phyloP scores from a whole-genome alignment of 2,888 invertebrate genomes.

The Sinodicranocentrus sp. region DNA sequence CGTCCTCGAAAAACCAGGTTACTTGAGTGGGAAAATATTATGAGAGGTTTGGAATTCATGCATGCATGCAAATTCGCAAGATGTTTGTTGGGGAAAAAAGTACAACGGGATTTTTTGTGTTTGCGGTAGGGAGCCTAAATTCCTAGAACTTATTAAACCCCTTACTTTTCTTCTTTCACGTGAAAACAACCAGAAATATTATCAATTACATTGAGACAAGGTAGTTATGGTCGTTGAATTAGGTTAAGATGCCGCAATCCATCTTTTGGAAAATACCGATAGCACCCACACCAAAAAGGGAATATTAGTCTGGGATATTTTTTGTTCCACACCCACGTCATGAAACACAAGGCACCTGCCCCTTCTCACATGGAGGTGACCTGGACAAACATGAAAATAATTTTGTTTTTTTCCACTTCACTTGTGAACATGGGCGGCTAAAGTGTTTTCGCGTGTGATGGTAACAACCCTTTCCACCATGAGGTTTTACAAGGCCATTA shows the following conservation, averaged over 20 bases:
- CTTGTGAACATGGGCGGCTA: too few species aligned
- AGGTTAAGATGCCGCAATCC: slow-evolving; percentile 10
- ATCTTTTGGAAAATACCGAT: not conserved
- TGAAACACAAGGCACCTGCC: too few species aligned
- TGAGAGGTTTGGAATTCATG: not conserved
- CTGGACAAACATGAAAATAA: too few species aligned
- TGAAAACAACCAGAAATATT: not conserved
- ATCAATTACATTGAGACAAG: not conserved
- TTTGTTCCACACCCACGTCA: too few species aligned
- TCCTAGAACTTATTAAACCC: not conserved
- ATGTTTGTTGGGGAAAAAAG: not conserved
- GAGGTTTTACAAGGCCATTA: too few species aligned
- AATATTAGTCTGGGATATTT: too few species aligned
- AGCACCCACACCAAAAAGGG: too few species aligned
- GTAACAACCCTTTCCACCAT: too few species aligned
- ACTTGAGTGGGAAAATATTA: not conserved
- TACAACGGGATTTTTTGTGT: not conserved
- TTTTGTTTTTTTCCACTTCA: too few species aligned
- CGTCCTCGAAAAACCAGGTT: too few species aligned
- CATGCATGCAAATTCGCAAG: not conserved
- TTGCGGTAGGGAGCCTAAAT: not conserved
- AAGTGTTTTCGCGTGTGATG: too few species aligned
- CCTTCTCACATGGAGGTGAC: too few species aligned
- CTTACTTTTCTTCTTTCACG: not conserved
- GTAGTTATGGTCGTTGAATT: not conserved